A percentile compares a stretch with the other conserved stretches of the same genome.
Conservation (phyloP, 2,888 invertebrate genomes). For the Archaeoteleia sp. region DNA sequence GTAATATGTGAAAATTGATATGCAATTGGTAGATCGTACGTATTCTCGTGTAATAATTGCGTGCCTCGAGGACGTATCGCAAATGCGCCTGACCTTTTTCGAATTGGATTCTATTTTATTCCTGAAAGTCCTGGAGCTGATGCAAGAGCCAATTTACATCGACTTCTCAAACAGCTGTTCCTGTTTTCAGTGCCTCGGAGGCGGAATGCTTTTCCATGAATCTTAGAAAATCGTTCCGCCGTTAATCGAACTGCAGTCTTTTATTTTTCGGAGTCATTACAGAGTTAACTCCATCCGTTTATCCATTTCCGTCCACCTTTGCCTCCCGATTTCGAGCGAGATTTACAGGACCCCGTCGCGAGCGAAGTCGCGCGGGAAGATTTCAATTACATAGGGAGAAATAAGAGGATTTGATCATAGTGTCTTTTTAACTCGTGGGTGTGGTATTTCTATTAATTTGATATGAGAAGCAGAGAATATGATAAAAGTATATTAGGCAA, state of each 20-base stretch:
- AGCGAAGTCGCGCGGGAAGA: conserved; percentile 19
- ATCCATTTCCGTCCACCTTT: conserved; percentile 39
- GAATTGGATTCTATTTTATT: conserved; percentile 34
- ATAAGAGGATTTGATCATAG: no score
- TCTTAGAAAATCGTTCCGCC: conserved; percentile 48
- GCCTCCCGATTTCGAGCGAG: conserved; percentile 15
- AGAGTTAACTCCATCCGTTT: conserved; percentile 38
- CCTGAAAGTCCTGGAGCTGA: conserved; percentile 43
- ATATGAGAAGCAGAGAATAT: no score
- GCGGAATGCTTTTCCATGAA: conserved; percentile 47
- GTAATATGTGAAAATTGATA: no score
- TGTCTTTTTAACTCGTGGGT: no score
- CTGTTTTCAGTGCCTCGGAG: conserved; percentile 35
- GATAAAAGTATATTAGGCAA: no score
- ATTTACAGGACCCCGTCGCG: conserved; percentile 14
- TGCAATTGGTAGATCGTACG: no score
- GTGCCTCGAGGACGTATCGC: neutral
- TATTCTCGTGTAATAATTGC: no score
- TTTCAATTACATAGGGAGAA: conserved; percentile 44
- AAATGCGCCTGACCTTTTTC: conserved; percentile 1
- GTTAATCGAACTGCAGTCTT: conserved; percentile 49
- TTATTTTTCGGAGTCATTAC: conserved; percentile 46
- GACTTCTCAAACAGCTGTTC: conserved; percentile 51
- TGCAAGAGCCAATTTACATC: conserved; percentile 53
- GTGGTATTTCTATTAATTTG: no score